phyloP scores from a whole-genome alignment of 2,888 invertebrate genomes.

The Mimumesa dahlbomi region DNA sequence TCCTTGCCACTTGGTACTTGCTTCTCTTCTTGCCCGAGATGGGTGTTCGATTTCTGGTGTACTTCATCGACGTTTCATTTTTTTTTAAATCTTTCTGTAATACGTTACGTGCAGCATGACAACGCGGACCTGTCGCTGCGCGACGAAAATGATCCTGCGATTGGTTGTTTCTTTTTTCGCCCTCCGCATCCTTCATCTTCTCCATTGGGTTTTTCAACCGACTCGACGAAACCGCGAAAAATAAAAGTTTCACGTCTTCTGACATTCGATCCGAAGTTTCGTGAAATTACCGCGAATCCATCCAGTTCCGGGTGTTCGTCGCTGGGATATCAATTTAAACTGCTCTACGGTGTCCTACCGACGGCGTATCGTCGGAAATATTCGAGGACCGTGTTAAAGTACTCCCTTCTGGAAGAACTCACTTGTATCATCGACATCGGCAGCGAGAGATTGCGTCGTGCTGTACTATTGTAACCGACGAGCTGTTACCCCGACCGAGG shows the following conservation, averaged over 20 bases:
- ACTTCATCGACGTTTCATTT: slow-evolving; percentile 54
- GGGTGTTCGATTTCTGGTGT: slow-evolving; percentile 49
- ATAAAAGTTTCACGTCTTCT: no score
- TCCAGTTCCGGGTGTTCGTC: no score
- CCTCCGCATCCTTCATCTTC: slow-evolving; percentile 9
- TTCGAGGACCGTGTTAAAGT: no score
- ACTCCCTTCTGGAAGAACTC: no score
- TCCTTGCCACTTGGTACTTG: slow-evolving; percentile 19
- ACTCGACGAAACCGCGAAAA: no score
- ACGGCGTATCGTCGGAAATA: no score
- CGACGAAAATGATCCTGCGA: slow-evolving; percentile 6
- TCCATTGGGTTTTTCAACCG: no score
- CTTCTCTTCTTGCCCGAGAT: slow-evolving; percentile 29
- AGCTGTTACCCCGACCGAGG: slow-evolving; percentile 64
- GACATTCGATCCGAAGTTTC: no score
- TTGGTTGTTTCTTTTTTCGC: slow-evolving; percentile 7
- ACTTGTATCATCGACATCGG: no score
- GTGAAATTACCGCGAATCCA: no score
- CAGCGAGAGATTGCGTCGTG: slow-evolving; percentile 38
- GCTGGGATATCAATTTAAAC: no score
- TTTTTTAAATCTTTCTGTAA: slow-evolving; percentile 58
- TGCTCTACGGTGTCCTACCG: no score
- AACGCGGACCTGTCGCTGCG: slow-evolving; percentile 15
- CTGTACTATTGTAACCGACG: slow-evolving; percentile 47
- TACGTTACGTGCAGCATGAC: slow-evolving; percentile 46